Evolutionary conservation across 2,888 invertebrate genomes (phyloP).

Genomic region (Amblyteles armatorius): DNA sequence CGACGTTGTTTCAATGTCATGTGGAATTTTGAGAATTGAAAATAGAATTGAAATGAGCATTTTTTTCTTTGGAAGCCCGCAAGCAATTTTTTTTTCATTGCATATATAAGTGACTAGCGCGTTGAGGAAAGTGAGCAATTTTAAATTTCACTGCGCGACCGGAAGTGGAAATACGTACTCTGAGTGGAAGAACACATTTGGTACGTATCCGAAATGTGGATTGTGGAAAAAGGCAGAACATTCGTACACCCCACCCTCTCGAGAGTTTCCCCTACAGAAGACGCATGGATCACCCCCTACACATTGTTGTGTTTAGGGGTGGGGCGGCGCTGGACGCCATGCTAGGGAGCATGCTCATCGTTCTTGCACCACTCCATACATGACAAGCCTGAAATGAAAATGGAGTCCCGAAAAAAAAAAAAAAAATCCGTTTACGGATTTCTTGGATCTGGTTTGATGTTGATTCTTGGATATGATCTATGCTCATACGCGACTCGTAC

Average conservation of each 20-base stretch:
- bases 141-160: not conserved
- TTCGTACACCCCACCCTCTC: conserved; percentile 8
- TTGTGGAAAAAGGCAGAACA: conserved; percentile 11
- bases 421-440: conserved; percentile 14
- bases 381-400: conserved; percentile 33
- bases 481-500: not conserved
- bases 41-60: too few relatives aligned
- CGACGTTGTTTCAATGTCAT: too few relatives aligned
- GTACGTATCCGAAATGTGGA: not conserved
- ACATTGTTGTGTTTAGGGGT: not conserved
- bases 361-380: not conserved
- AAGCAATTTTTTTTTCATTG: too few relatives aligned
- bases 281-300: conserved; percentile 3
- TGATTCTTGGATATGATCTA: not conserved
- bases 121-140: not conserved
- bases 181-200: not conserved
- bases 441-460: not conserved
- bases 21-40: too few relatives aligned
- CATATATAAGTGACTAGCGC: not conserved
- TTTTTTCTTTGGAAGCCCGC: too few relatives aligned
- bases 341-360: not conserved
- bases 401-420: conserved; percentile 10
- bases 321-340: conserved; percentile 21
- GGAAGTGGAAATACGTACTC: not conserved
- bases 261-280: conserved; percentile 18